phyloP scores from a whole-genome alignment of 2,113 vertebrate species.

The Seriola quinqueradiata region DNA sequence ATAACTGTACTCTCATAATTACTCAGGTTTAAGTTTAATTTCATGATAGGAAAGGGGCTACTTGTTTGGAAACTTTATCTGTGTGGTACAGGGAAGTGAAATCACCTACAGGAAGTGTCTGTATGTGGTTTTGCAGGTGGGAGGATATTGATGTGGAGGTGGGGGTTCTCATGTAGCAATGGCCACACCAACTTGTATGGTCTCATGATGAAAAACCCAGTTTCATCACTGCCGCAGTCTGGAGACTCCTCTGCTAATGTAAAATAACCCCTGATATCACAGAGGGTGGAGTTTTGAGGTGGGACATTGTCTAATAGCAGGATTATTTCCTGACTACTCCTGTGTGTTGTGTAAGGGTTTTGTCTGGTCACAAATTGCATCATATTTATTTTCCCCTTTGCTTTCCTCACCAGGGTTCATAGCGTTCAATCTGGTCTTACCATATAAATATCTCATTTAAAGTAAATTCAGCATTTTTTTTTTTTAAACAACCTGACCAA shows the following conservation, averaged over 20 bases:
- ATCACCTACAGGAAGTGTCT: constrained; percentile 45
- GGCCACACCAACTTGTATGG: constrained; percentile 26
- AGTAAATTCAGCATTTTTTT: neutral
- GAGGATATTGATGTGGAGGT: constrained; percentile 9
- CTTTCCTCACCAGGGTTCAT: neutral
- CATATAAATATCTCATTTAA: neutral
- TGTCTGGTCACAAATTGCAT: constrained; percentile 26
- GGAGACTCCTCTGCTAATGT: constrained; percentile 26
- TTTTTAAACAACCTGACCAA: neutral
- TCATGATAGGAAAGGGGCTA: neutral
- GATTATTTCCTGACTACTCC: constrained; percentile 19
- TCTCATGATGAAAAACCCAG: constrained; percentile 17
- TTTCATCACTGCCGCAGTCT: constrained; percentile 32
- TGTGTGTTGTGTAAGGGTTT: constrained; percentile 25
- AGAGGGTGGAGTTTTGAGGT: constrained; percentile 22
- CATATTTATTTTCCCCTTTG: neutral
- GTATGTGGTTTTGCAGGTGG: constrained; percentile 32
- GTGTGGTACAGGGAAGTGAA: constrained; percentile 46
- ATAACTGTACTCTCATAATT: neutral
- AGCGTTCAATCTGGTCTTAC: neutral
- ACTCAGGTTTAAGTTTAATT: neutral
- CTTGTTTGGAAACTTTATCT: constrained; percentile 12
- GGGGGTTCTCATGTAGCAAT: constrained; percentile 10
- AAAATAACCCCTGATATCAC: constrained; percentile 5
- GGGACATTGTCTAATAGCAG: constrained; percentile 14